Percentiles rank a stretch among this genome's conserved stretches.
Conservation (phyloP, 2,797 vertebrate genomes). For the Rhadinocentrus ornatus region DNA sequence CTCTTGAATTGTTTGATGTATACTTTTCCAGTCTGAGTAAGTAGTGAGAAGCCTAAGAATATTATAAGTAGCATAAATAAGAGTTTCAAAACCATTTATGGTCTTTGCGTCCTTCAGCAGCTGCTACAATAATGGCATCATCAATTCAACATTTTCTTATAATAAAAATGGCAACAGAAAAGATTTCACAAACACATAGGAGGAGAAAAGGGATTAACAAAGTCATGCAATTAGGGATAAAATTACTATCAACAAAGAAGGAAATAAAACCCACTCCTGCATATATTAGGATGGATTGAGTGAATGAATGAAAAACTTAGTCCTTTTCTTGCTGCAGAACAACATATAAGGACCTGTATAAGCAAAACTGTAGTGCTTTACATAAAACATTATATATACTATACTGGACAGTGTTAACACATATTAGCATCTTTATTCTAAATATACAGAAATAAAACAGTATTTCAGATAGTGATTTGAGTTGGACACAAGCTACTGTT, state of each 20-base stretch:
- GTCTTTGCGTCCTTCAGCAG: constrained; percentile 49
- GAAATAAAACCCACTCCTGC: constrained; percentile 38
- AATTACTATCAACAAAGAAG: constrained; percentile 44
- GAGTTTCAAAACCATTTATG: constrained; percentile 46
- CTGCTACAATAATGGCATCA: constrained; percentile 58
- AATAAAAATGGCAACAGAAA: constrained; percentile 61
- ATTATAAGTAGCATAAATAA: constrained; percentile 44
- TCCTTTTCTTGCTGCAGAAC: background rate
- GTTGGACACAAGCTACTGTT: constrained; percentile 9
- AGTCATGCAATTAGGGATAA: constrained; percentile 54
- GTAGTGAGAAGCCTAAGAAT: constrained; percentile 22
- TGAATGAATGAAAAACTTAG: background rate
- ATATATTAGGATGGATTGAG: constrained; percentile 15
- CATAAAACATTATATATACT: background rate
- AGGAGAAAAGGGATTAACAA: constrained; percentile 56
- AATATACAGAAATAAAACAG: background rate
- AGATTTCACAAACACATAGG: constrained; percentile 33
- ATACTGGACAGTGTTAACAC: background rate
- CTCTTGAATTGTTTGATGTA: constrained; percentile 16
- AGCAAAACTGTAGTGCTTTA: no score
- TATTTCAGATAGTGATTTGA: background rate
- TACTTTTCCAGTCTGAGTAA: constrained; percentile 21
- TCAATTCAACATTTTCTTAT: constrained; percentile 56
- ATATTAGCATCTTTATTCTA: background rate
- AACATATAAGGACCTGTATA: background rate